Evolutionary conservation across 2,113 vertebrate species (phyloP).

Genomic region (Romanogobio albipinnatus): DNA sequence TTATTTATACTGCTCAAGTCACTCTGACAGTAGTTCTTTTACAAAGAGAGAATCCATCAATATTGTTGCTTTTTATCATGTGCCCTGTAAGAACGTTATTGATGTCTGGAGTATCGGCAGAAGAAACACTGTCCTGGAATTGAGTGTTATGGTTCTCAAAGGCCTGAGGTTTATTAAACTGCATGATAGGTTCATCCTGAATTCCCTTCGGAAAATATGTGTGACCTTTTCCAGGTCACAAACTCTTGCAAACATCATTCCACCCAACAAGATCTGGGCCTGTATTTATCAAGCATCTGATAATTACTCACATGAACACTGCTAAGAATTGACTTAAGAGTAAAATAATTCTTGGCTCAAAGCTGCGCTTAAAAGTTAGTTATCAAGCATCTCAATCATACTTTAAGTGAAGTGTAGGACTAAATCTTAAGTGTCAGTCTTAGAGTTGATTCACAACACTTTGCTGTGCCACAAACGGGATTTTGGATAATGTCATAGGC

Average conservation of each 20-base stretch:
- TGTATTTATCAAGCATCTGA: no score
- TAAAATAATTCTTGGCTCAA: no score
- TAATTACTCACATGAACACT: no score
- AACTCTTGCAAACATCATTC: not conserved
- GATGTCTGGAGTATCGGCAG: slow-evolving; percentile 20
- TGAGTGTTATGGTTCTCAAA: not conserved
- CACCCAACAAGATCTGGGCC: not conserved
- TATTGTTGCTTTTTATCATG: slow-evolving; percentile 1
- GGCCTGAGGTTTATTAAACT: not conserved
- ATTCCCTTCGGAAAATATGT: not conserved
- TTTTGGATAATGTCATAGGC: no score
- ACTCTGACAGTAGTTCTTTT: not conserved
- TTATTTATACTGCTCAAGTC: slow-evolving; percentile 32
- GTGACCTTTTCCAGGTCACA: not conserved
- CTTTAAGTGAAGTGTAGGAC: no score
- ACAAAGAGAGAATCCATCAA: slow-evolving; percentile 24
- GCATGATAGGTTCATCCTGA: not conserved
- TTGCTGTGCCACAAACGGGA: no score
- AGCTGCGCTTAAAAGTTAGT: no score
- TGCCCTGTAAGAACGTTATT: not conserved
- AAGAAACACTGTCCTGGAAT: slow-evolving; percentile 6
- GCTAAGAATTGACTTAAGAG: no score
- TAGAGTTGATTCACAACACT: no score
- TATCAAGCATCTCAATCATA: no score
- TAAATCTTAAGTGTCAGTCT: no score